Evolutionary conservation across 1,140 invertebrate species (phyloP).

Genomic region (Zaprionus ornatus): DNA sequence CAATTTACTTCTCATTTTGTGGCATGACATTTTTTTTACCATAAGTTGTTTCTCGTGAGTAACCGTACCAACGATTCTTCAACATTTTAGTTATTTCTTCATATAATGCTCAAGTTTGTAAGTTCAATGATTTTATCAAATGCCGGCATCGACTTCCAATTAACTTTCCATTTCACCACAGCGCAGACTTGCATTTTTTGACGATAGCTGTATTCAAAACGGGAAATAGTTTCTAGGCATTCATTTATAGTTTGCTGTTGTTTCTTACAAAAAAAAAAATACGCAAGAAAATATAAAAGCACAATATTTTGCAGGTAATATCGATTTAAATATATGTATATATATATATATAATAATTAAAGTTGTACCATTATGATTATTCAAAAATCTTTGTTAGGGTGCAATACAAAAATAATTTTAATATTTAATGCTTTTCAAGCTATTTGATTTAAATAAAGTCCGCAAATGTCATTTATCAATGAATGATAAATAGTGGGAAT

Average conservation of each 20-base stretch:
- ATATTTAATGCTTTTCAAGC: background rate
- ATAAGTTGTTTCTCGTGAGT: background rate
- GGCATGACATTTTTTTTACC: background rate
- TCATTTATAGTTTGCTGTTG: background rate
- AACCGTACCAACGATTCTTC: background rate
- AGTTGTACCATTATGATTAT: background rate
- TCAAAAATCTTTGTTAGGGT: background rate
- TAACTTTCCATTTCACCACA: conserved; percentile 53
- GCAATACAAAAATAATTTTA: background rate
- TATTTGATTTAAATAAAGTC: background rate
- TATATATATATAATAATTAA: background rate
- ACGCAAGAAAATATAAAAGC: background rate
- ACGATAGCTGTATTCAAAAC: background rate
- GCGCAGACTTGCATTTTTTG: conserved; percentile 32
- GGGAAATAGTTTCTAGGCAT: background rate
- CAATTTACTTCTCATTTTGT: background rate
- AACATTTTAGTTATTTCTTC: background rate
- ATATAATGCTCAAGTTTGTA: conserved; percentile 6
- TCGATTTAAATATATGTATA: background rate
- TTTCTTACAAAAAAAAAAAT: background rate
- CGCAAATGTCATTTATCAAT: background rate
- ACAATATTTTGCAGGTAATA: background rate
- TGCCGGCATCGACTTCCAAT: conserved; percentile 38
- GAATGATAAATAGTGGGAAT: background rate
- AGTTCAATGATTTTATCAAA: conserved; percentile 11